Evolutionary conservation across 1,140 invertebrate species (phyloP), one percentile per base, ranked within the genome.

Genomic region (Stenopsyche tienmushanensis): DNA sequence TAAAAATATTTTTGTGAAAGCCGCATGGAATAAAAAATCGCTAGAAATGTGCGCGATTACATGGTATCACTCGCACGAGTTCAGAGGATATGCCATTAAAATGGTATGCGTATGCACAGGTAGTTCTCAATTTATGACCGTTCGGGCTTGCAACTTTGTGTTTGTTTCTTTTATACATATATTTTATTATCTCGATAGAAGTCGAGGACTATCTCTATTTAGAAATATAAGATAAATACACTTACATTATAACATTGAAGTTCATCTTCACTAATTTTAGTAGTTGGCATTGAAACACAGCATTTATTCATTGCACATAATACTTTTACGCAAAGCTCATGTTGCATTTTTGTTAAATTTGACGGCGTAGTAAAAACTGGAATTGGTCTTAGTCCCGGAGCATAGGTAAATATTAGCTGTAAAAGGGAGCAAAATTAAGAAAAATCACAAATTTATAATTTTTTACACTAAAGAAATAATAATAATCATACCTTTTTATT

Each of bases 351-450:
- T 39, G 54, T 60, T 15, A 68, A 49, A 15, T 17, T 18, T 15
- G 66, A 68, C 17, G 18, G 58, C 60, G 47, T 21, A 62, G 66
- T 21, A 47, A 68, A 9, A 68, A 3, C 7, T 60, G 66, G 1
- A 62, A n/a, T 3, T 17, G n/a, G 7, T 53, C 44, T 21, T 21
- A 34, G 20, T 17, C 55, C 66, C 18, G 62, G 62, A 20, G 21
- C 21, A 49, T 49, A 2, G 2, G 10, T 1, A 49, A 2, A 10
- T 1, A 20, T 18, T 49, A 1, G 9, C 21, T 49, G 3, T 25
- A 54, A 24, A 24, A 54, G 18, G 21, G 9, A 57, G 41, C 24
- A 54, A 5, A n/a, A 29, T 54, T 8, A 17, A 3, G 20, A 26
- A 53, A 25, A 21, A 49, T 49, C 24, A n/a, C n/a, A 41, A 41